Evolutionary conservation across 2,113 vertebrate species (phyloP), one percentile per base, ranked within the genome.

Genomic region (Climacteris rufus): DNA sequence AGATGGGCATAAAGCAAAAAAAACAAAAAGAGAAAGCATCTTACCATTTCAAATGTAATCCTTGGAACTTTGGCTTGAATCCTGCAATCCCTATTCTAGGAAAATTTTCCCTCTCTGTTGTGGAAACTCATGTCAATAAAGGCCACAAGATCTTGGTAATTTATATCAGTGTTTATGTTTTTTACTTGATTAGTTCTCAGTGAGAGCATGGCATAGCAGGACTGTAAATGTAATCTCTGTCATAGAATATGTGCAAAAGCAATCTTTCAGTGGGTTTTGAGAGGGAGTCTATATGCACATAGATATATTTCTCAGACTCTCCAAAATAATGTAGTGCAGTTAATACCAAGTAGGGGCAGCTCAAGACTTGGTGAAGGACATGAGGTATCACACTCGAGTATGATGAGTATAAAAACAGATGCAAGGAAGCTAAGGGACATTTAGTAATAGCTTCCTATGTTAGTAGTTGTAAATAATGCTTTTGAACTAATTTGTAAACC

Each of bases 111-210:
- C 11, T 78, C 20, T 80, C 78, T 87, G 80, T 77, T 88, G 45
- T 93, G 92, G 75, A 93, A 95, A 37, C 17, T 77, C n/a, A 15
- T 70, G 63, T 90, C 71, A 94, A 81, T 94, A 83, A 86, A 93
- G 44, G 56, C 69, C 79, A 1, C 45, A 71, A 90, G 44, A 64
- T 60, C 49, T 52, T 81, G 33, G 63, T 75, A 53, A 75, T 96
- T 90, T 78, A 45, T 60, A 3, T 54, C 83, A 77, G 33, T 59
- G 49, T 80, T 95, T 52, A 83, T 59, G 50, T 23, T 88, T 90
- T 91, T 88, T 59, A 45, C 64, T 93, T 74, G 54, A 44, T 82
- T 74, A 27, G 28, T 83, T 90, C 54, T 93, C 56, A 56, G 14
- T 56, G 71, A 70, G 35, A 91, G 10, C 59, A 47, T 70, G 50